A percentile compares a stretch with the other conserved stretches of the same genome.
These are phyloP conservation scores for Arrhopalites spinosus DNA, from an alignment of 2,888 invertebrate species.

Conservation along the genomic window DNA sequence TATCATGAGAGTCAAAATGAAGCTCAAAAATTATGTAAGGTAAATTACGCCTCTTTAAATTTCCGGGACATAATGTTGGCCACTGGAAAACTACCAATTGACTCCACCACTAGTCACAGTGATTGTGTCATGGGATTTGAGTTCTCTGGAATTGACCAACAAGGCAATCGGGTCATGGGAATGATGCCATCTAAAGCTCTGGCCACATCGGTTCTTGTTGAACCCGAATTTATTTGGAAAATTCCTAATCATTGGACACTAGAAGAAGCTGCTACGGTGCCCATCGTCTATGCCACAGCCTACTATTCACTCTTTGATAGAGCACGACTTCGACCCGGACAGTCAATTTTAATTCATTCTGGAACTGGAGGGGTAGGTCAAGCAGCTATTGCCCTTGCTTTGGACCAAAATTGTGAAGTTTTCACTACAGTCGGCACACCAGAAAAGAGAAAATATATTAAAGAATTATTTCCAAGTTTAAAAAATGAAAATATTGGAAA, in stretches of 20 bases:
- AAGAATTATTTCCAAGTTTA: slow-evolving; percentile 77
- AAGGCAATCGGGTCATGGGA: slow-evolving; percentile 61
- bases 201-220: slow-evolving; percentile 63
- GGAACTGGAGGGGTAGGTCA: slow-evolving; percentile 76
- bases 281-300: slow-evolving; percentile 69
- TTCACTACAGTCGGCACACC: slow-evolving; percentile 75
- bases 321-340: slow-evolving; percentile 63
- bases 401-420: slow-evolving; percentile 69
- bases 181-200: slow-evolving; percentile 73
- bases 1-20: neutral
- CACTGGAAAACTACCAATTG: slow-evolving; percentile 83
- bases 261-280: slow-evolving; percentile 70
- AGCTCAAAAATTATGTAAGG: neutral
- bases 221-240: slow-evolving; percentile 65
- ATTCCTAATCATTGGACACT: slow-evolving; percentile 68
- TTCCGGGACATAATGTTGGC: slow-evolving; percentile 95
- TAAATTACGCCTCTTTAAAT: slow-evolving; percentile 62
- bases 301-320: slow-evolving; percentile 67
- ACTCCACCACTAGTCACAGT: slow-evolving; percentile 66
- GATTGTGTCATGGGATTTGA: slow-evolving; percentile 68
- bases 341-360: slow-evolving; percentile 64
- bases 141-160: slow-evolving; percentile 62
- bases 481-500: slow-evolving; percentile 71
- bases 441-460: slow-evolving; percentile 85
- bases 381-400: slow-evolving; percentile 75